These are phyloP conservation scores for Nesidiocoris tenuis DNA, from an alignment of 2,888 invertebrate species.

Conservation along the genomic window DNA sequence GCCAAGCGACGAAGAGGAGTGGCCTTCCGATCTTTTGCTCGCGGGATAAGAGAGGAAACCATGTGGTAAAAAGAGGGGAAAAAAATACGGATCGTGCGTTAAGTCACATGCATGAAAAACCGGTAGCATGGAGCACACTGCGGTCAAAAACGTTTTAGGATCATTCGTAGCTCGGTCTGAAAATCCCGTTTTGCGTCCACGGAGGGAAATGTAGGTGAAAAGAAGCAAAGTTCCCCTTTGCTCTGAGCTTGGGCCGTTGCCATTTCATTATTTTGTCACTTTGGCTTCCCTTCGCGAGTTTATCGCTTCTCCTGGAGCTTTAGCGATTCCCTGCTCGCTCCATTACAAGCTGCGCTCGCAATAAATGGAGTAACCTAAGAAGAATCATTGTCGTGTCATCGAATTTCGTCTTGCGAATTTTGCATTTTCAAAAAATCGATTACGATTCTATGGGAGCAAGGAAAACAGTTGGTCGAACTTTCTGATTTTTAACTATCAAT, in stretches of 20 bases:
- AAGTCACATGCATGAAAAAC: slow-evolving; percentile 27
- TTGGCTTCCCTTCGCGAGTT: neutral
- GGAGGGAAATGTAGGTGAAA: slow-evolving; percentile 10
- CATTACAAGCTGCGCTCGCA: neutral
- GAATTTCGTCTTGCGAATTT: neutral
- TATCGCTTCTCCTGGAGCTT: slow-evolving; percentile 6
- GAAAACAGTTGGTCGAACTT: too few relatives aligned
- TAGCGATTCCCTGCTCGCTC: neutral
- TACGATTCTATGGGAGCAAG: too few relatives aligned
- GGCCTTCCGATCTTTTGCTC: neutral
- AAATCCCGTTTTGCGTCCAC: neutral
- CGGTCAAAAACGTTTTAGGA: slow-evolving; percentile 44
- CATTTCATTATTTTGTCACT: slow-evolving; percentile 37
- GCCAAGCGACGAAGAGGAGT: slow-evolving; percentile 18
- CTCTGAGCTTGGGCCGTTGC: slow-evolving; percentile 33
- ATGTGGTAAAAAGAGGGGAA: neutral
- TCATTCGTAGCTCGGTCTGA: slow-evolving; percentile 11
- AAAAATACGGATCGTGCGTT: slow-evolving; percentile 11
- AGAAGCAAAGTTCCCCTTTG: slow-evolving; percentile 32
- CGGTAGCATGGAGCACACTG: slow-evolving; percentile 18
- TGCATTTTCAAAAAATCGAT: too few relatives aligned
- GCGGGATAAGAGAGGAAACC: neutral
- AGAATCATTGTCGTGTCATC: neutral
- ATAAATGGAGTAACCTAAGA: neutral
- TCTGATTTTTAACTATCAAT: too few relatives aligned